Conservation (phyloP, 2,113 vertebrate genomes). For the Phalacrocorax brasilianus region DNA sequence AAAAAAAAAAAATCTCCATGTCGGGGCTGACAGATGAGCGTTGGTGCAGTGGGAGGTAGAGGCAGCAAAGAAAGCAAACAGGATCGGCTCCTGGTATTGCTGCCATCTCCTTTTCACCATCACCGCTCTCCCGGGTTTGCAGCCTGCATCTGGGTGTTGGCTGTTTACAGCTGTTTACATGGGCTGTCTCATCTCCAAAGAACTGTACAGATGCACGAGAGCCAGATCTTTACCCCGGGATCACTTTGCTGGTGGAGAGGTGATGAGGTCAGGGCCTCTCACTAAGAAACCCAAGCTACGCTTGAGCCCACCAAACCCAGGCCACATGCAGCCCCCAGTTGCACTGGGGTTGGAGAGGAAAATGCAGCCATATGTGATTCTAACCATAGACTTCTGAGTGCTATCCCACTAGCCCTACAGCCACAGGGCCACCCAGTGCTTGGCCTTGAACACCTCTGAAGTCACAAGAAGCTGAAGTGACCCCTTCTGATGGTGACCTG, state of each 20-base stretch:
- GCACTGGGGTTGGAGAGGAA: not conserved
- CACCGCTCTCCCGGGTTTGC: rapidly evolving
- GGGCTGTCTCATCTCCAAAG: not conserved
- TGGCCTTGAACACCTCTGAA: not conserved
- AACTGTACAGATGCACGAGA: not conserved
- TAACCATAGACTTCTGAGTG: not conserved
- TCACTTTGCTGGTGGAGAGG: not conserved
- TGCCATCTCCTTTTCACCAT: not conserved
- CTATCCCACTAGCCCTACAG: not conserved
- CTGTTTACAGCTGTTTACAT: not conserved
- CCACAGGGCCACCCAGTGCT: not conserved
- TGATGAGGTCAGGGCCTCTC: not conserved
- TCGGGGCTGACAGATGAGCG: not conserved
- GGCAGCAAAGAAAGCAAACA: not conserved
- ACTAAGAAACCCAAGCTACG: not conserved
- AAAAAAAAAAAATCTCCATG: not conserved
- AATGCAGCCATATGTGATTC: not conserved
- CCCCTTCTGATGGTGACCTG: not conserved
- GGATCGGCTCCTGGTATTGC: not conserved
- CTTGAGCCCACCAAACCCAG: not conserved
- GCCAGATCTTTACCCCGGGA: not conserved
- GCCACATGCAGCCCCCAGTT: not conserved
- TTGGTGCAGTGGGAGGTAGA: not conserved
- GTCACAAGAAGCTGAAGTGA: not conserved
- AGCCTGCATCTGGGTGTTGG: not conserved